phyloP scores from a whole-genome alignment of 2,888 invertebrate species.

The Gymnosoma rotundatum region DNA sequence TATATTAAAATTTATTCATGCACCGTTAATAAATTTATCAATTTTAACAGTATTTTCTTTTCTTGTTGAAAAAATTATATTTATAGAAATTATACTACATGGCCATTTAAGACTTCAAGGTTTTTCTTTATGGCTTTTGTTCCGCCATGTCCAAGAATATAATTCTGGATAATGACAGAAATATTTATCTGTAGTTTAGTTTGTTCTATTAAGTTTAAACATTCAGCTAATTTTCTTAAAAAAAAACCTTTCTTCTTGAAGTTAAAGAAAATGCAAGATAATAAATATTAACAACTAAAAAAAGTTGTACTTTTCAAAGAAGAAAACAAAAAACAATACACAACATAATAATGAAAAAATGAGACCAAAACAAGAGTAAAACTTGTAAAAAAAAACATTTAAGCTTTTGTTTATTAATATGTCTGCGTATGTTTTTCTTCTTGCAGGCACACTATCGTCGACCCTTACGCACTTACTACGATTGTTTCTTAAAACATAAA shows the following conservation, averaged over 20 bases:
- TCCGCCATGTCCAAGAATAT: not conserved
- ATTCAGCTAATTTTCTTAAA: slow-evolving; percentile 42
- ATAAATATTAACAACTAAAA: slow-evolving; percentile 29
- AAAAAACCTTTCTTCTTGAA: slow-evolving; percentile 20
- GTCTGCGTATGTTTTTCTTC: not conserved
- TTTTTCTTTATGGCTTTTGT: not conserved
- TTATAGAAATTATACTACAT: not conserved
- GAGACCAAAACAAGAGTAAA: slow-evolving; percentile 33
- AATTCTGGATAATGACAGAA: slow-evolving; percentile 5
- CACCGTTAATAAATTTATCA: too few relatives aligned
- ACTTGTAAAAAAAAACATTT: not conserved
- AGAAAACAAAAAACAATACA: not conserved
- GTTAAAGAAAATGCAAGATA: slow-evolving; percentile 22
- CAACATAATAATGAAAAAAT: slow-evolving; percentile 2
- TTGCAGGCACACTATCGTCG: not conserved
- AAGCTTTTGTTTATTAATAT: not conserved
- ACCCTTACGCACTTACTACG: not conserved
- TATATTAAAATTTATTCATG: too few relatives aligned
- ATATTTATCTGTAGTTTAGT: slow-evolving; percentile 8
- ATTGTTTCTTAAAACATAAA: not conserved
- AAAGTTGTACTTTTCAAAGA: slow-evolving; percentile 29
- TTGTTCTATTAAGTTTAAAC: slow-evolving; percentile 8
- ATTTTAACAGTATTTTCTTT: too few relatives aligned
- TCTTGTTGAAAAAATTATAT: not conserved
- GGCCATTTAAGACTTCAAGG: not conserved